Conservation (phyloP, 2,797 vertebrate species). For the Botia kubotai region DNA sequence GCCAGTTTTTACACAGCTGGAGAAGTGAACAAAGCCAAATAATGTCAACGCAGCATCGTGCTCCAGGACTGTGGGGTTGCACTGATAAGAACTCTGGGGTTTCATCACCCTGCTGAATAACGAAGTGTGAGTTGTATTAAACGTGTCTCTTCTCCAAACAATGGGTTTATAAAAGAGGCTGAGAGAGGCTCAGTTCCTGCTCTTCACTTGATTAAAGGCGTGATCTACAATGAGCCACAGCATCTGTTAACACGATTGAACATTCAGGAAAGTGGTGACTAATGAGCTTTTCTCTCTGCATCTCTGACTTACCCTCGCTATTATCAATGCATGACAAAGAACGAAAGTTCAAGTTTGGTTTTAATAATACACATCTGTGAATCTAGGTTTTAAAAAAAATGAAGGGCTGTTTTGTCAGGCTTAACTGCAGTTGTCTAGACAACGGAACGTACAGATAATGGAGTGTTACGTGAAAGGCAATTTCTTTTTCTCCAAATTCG, state of each 20-base stretch:
- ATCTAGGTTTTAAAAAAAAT: conserved; percentile 4
- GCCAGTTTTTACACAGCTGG: conserved; percentile 2
- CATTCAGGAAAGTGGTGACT: conserved; percentile 18
- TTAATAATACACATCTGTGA: conserved; percentile 9
- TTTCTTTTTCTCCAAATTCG: not conserved
- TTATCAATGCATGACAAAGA: conserved; percentile 23
- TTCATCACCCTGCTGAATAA: not conserved
- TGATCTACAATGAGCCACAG: conserved; percentile 25
- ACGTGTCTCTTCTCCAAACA: conserved; percentile 27
- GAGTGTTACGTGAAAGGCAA: not conserved
- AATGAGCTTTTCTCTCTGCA: conserved; percentile 30
- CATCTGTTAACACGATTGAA: conserved; percentile 39
- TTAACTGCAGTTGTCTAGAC: not conserved
- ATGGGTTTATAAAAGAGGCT: conserved; percentile 6
- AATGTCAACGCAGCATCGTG: not conserved
- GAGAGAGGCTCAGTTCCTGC: conserved; percentile 6
- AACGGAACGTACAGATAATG: not conserved
- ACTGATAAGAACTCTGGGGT: not conserved
- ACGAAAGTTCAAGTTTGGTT: conserved; percentile 18
- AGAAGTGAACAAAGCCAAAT: conserved; percentile 22
- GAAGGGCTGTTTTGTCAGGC: not conserved
- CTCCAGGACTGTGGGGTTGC: not conserved
- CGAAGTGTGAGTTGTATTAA: conserved; percentile 17
- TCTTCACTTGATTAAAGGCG: conserved; percentile 43
- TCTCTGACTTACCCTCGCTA: not conserved